Base-by-base conservation (phyloP, 2,888 invertebrate genomes). In the Synergus gifuensis region DNA sequence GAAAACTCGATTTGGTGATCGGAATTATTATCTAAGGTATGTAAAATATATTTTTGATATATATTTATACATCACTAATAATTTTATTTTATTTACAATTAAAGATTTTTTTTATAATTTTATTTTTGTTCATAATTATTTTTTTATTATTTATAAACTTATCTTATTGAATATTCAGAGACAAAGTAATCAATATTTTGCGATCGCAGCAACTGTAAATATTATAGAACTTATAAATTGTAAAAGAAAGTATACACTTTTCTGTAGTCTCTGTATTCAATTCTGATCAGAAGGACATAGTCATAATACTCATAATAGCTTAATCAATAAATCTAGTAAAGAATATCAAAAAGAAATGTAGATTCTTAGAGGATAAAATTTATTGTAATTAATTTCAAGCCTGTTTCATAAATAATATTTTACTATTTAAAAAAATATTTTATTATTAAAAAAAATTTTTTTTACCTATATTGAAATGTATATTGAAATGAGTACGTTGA, bases 11-110 rank as follows among this genome's bases (percentile, higher is more conserved):
- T 64, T 64, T 64, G 14, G 8, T 64, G 18, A 12, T 18, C n/a
- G 42, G 66, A 66, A 42, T 66, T 66, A 4, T n/a, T 66, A 16
- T 36, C 5, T 40, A 9, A 64, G 64, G 62, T 62, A 62, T 62
- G 28, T 12, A 5, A 22, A 62, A 28, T 62, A 62, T 22, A 28
- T 22, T 62, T 28, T 28, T 2, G 9, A 58, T 18, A 58, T 58
- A n/a, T 58, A 36, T 36, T 36, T 36, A 36, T 18, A 9, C 22
- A 28, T 28, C 3, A 58, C 16, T 16, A 4, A n/a, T 58, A 18
- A 18, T 9, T 7, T 18, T 9, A 36, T 36, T 36, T 36, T 36
- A 36, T 28, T 36, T 36, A 36, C 36, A 36, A 36, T 28, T 28
- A 28, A 28, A 28, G 2, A 28, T 28, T 36, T 36, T 36, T 36